Conservation (phyloP, 2,888 invertebrate species). For the Metopia argyrocephala region DNA sequence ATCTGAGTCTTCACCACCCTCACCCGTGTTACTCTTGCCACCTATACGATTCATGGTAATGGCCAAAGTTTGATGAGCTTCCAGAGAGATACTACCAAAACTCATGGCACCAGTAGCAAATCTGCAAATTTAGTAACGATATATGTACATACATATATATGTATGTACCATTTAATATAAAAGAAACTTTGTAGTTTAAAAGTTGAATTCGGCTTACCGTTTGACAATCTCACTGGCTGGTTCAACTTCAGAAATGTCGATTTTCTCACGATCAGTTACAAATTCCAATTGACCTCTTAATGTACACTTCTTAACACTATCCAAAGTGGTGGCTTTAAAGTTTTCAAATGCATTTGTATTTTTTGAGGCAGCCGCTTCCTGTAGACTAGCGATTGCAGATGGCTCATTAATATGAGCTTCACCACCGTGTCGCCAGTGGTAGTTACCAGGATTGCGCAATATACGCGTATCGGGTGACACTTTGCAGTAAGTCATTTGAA, state of each 20-base stretch:
- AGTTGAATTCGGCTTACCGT: slow-evolving; percentile 82
- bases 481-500: slow-evolving; percentile 84
- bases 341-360: slow-evolving; percentile 90
- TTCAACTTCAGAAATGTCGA: slow-evolving; percentile 93
- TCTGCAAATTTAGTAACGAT: slow-evolving; percentile 63
- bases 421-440: slow-evolving; percentile 98
- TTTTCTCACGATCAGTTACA: slow-evolving; percentile 86
- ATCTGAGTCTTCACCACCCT: slow-evolving; percentile 93
- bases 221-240: slow-evolving; percentile 96
- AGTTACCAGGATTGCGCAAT: slow-evolving; percentile 92
- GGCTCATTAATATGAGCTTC: slow-evolving; percentile 99
- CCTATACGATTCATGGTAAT: slow-evolving; percentile 98
- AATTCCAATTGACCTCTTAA: slow-evolving; percentile 96
- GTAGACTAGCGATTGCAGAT: slow-evolving; percentile 83
- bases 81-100: slow-evolving; percentile 97
- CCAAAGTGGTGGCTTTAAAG: slow-evolving; percentile 91
- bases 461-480: slow-evolving; percentile 83
- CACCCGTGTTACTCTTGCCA: slow-evolving; percentile 99
- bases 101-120: slow-evolving; percentile 92
- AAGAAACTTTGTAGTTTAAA: not conserved
- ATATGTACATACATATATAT: too few relatives aligned
- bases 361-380: slow-evolving; percentile 93
- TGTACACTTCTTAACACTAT: slow-evolving; percentile 91
- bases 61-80: slow-evolving; percentile 96
- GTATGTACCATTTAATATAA: not conserved